These are phyloP conservation scores for Lymantria dispar DNA, from an alignment of 2,888 invertebrate genomes.

Conservation along the genomic window DNA sequence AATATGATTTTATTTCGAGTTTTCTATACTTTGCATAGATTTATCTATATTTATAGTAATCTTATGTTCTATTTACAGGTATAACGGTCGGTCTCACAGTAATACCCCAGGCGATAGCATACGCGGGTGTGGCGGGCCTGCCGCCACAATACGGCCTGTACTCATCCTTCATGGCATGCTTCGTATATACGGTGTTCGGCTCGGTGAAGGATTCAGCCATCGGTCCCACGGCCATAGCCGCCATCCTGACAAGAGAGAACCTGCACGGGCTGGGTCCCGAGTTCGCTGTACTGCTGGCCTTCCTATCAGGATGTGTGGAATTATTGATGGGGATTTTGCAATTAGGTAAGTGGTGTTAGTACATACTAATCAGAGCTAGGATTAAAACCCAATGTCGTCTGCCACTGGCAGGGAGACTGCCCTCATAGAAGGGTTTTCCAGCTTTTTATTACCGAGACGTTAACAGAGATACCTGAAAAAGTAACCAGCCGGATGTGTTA, in stretches of 20 bases:
- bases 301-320: slow-evolving; percentile 87
- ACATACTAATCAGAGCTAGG: too few relatives aligned
- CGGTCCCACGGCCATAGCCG: slow-evolving; percentile 93
- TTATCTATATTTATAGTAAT: too few relatives aligned
- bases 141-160: slow-evolving; percentile 92
- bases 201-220: slow-evolving; percentile 87
- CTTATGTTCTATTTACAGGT: slow-evolving; percentile 59
- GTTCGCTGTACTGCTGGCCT: slow-evolving; percentile 88
- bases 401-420: too few relatives aligned
- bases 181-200: slow-evolving; percentile 94
- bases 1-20: too few relatives aligned
- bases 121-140: slow-evolving; percentile 90
- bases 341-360: slow-evolving; percentile 82
- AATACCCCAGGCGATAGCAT: slow-evolving; percentile 93
- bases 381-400: too few relatives aligned
- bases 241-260: slow-evolving; percentile 89
- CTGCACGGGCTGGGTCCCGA: slow-evolving; percentile 86
- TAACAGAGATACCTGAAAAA: too few relatives aligned
- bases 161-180: slow-evolving; percentile 96
- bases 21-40: too few relatives aligned
- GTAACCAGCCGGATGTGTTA: too few relatives aligned
- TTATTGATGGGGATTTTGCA: slow-evolving; percentile 88
- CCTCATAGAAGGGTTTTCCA: too few relatives aligned
- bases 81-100: slow-evolving; percentile 89
- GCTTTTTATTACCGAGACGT: too few relatives aligned